phyloP scores from a whole-genome alignment of 64 coral and sea anemone genomes.

The Pocillopora verrucosa region DNA sequence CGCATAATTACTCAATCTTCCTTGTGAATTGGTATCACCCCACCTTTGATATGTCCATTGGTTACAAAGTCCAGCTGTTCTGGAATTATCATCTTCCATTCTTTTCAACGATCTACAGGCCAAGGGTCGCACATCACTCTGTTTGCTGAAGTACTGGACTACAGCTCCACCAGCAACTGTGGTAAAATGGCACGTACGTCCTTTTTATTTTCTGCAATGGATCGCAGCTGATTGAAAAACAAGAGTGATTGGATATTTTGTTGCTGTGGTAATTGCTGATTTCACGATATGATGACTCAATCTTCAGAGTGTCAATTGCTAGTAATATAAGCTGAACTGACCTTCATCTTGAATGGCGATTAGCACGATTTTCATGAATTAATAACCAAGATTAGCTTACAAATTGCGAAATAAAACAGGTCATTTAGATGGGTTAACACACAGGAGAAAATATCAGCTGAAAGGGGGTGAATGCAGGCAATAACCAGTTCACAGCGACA shows the following conservation, averaged over 20 bases:
- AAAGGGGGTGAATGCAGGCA: too few species aligned
- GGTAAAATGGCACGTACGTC: background rate
- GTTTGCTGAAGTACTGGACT: background rate
- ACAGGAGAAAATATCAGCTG: too few species aligned
- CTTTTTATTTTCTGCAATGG: background rate
- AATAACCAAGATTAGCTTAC: background rate
- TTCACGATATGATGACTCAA: too few species aligned
- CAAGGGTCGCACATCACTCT: background rate
- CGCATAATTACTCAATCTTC: background rate
- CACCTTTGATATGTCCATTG: background rate
- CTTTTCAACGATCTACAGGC: background rate
- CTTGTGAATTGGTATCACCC: background rate
- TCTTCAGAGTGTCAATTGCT: background rate
- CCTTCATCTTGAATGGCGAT: background rate
- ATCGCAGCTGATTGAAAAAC: too few species aligned
- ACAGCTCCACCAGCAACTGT: conserved; percentile 6
- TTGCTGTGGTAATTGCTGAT: too few species aligned
- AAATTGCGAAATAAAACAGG: too few species aligned
- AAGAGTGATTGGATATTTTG: too few species aligned
- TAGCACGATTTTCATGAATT: background rate
- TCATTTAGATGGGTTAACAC: too few species aligned
- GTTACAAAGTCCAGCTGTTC: background rate
- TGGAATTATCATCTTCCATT: background rate
- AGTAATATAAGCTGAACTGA: background rate
- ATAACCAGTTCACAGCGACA: too few species aligned